Base-by-base conservation (phyloP, 2,113 vertebrate genomes). In the Grammomys dolichurus region DNA sequence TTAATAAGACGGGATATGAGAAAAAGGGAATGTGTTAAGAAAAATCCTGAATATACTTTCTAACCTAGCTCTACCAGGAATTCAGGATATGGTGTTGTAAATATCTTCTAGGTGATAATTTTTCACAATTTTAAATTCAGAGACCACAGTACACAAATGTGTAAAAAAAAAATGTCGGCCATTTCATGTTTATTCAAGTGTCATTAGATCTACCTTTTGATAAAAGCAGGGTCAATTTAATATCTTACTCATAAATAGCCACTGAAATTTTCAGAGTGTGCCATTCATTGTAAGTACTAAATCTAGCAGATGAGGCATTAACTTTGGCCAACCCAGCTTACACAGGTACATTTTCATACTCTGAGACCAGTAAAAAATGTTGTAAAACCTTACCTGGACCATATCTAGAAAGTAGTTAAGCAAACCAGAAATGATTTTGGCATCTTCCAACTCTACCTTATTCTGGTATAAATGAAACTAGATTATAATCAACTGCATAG, bases 101-200 rank as follows among this genome's bases (percentile, higher is more conserved):
- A n/a, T 91, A 87, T 13, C 58, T 95, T 95, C 58, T 17, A 91
- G 82, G 48, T 48, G 31, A 33, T 82, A 46, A 40, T 84, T 56
- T 93, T 88, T 10, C 69, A 82, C 20, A 36, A 10, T 76, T 70
- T 40, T 81, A 92, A 73, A 67, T 80, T 95, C 28, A 94, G 94
- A 94, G 56, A 88, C 33, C 48, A 33, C 5, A 76, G 28, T 33
- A 85, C 11, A 90, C 9, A 87, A 94, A 95, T 86, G 6, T 14
- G 8, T 31, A 1, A 65, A 65, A 63, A 54, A 60, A 80, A 87
- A 95, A 81, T 88, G 81, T 22, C 43, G 10, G 28, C 63, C 36
- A 95, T 56, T 84, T 95, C 69, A 73, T 81, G 48, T 46, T 93
- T 73, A 73, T 84, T 89, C 72, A 76, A 88, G 90, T 7, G 84